Evolutionary conservation across 1,140 invertebrate species (phyloP).

Genomic region (honey bee (Apis mellifera)): DNA sequence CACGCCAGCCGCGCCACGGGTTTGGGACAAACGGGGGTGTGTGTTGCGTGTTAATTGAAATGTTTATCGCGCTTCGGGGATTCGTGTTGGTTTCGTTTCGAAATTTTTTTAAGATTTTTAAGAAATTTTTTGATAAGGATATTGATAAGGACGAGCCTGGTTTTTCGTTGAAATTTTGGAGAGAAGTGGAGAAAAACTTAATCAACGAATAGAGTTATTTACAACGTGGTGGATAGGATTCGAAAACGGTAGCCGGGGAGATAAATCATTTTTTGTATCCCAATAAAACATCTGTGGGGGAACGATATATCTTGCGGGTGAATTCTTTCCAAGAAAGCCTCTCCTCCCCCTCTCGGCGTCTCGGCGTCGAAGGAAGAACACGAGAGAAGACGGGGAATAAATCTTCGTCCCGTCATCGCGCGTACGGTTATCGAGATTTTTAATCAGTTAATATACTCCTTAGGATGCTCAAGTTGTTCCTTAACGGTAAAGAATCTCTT

Average conservation of each 20-base stretch:
- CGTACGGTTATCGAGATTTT: constrained; percentile 31
- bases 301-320: not conserved
- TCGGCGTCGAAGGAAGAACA: not conserved
- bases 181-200: too few relatives aligned
- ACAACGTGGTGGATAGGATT: not conserved
- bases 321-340: constrained; percentile 1
- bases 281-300: not conserved
- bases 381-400: constrained; percentile 10
- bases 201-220: not conserved
- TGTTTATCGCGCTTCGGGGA: not conserved
- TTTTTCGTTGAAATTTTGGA: too few relatives aligned
- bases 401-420: constrained; percentile 23
- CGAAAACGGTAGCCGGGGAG: not conserved
- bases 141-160: too few relatives aligned
- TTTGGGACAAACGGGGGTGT: too few relatives aligned
- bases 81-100: not conserved
- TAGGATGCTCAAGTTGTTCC: constrained; percentile 28
- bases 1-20: too few relatives aligned
- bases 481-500: constrained; percentile 40
- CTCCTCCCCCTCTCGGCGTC: too few relatives aligned
- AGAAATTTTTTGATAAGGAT: too few relatives aligned
- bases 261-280: not conserved
- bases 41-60: constrained; percentile 19
- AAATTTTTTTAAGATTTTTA: too few relatives aligned
- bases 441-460: constrained; percentile 35